phyloP scores from a whole-genome alignment of 1,140 invertebrate species.

The Drosophila truncata region DNA sequence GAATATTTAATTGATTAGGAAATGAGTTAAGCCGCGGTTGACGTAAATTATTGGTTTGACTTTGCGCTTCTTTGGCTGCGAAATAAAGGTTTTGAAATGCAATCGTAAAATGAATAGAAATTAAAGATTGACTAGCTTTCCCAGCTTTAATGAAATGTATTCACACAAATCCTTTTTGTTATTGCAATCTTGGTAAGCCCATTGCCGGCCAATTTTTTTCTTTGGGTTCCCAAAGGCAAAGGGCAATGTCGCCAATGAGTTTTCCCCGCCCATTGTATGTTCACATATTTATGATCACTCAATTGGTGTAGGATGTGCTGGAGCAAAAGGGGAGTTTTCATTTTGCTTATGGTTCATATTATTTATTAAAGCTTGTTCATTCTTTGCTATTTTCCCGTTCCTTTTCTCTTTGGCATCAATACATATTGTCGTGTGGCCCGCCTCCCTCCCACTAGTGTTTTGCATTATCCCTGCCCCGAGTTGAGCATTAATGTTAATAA shows the following conservation, averaged over 20 bases:
- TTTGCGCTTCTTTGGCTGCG: constrained; percentile 13
- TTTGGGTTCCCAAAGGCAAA: constrained; percentile 7
- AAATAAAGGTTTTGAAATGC: background rate
- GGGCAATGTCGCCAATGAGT: constrained; percentile 14
- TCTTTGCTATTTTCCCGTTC: constrained; percentile 10
- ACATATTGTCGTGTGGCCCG: constrained; percentile 23
- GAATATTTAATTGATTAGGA: constrained; percentile 80
- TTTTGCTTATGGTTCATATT: constrained; percentile 64
- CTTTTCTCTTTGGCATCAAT: constrained; percentile 47
- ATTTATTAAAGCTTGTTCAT: constrained; percentile 55
- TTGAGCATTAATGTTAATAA: constrained; percentile 75
- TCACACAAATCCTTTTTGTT: background rate
- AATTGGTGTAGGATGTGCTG: constrained; percentile 39
- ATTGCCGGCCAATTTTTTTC: constrained; percentile 60
- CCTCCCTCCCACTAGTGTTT: constrained; percentile 36
- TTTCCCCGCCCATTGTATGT: constrained; percentile 20
- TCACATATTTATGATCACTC: constrained; percentile 80
- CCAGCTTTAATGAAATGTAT: background rate
- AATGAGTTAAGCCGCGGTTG: constrained; percentile 64
- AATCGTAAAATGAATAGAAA: background rate
- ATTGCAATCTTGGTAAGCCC: background rate
- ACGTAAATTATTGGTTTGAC: constrained; percentile 8
- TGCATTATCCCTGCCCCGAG: constrained; percentile 41
- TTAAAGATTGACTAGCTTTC: background rate
- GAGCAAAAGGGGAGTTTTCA: constrained; percentile 15